Conservation (phyloP, 1,140 invertebrate species). For the Lepidurus arcticus region DNA sequence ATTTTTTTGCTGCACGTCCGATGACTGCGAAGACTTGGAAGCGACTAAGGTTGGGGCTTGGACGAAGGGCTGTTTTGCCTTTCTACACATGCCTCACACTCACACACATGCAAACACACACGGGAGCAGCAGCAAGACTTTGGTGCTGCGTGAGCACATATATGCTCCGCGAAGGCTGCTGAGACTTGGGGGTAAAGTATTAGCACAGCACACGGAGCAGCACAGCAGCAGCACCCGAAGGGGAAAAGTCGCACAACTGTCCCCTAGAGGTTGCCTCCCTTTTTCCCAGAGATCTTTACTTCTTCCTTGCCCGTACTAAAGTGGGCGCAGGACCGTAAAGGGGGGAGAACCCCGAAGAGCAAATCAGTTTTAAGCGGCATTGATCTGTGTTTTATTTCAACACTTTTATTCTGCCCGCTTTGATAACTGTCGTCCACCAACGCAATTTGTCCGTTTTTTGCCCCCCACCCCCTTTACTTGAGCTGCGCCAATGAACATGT, state of each 20-base stretch:
- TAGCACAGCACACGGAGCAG: too few species aligned
- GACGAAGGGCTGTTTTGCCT: background rate
- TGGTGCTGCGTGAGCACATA: background rate
- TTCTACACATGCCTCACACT: conserved; percentile 16
- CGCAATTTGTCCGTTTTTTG: background rate
- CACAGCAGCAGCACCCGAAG: background rate
- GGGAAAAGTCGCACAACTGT: background rate
- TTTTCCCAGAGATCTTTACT: background rate
- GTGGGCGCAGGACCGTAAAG: background rate
- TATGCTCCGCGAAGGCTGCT: background rate
- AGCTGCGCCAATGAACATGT: background rate
- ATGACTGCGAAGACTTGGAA: background rate
- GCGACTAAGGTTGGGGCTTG: background rate
- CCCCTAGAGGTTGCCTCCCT: background rate
- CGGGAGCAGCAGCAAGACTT: background rate
- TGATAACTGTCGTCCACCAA: background rate
- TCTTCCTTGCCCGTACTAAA: background rate
- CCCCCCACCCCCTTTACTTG: background rate
- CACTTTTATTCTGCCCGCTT: conserved; percentile 8
- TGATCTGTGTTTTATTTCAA: conserved; percentile 17
- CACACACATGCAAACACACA: conserved; percentile 14
- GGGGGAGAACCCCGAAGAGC: background rate
- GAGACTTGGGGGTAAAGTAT: too few species aligned
- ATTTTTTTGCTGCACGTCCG: background rate
- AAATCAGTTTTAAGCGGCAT: conserved; percentile 19